Evolutionary conservation across 2,113 vertebrate genomes (phyloP), one percentile per base, ranked within the genome.

Genomic region (Falco punctatus): DNA sequence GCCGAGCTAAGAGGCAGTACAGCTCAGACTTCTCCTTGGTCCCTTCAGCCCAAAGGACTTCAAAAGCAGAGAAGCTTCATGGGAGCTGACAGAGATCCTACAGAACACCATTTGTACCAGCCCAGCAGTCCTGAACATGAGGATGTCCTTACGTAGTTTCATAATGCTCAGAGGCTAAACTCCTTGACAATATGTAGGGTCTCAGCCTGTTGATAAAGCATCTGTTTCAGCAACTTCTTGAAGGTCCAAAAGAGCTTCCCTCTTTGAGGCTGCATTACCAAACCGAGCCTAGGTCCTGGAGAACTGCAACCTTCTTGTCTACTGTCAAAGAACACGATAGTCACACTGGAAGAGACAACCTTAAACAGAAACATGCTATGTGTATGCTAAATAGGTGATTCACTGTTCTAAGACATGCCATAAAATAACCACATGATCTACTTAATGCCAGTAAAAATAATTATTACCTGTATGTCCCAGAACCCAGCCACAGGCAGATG

Each of bases 111-210:
- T 28, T 83, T 61, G n/a, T 30, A 81, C 27, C 16, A 83, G 32
- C 19, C 48, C 32, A 73, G 67, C 48, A 46, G 38, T 8, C n/a
- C 51, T 88, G 65, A 75, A 80, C 26, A 32, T 0, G 0, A 73
- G 55, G 10, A 22, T 1, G 0, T 42, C 92, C 69, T 58, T 33
- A 78, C 0, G 0, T 3, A 38, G 26, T 40, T 70, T 88, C 44
- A 18, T n/a, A 75, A 91, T 27, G 22, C 33, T 71, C 57, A 46
- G 27, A 95, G 13, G 57, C 32, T 44, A 32, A 92, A 65, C 23
- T 75, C 11, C 44, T 4, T 75, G 26, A 51, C 51, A 74, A n/a
- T 2, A 6, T 38, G 15, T 10, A 78, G 7, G 18, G 19, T 86
- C 58, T 73, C 28, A 66, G 61, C 8, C 69, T 52, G 20, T 19